Evolutionary conservation across 2,797 vertebrate species (phyloP).

Genomic region (Microcaecilia unicolor): DNA sequence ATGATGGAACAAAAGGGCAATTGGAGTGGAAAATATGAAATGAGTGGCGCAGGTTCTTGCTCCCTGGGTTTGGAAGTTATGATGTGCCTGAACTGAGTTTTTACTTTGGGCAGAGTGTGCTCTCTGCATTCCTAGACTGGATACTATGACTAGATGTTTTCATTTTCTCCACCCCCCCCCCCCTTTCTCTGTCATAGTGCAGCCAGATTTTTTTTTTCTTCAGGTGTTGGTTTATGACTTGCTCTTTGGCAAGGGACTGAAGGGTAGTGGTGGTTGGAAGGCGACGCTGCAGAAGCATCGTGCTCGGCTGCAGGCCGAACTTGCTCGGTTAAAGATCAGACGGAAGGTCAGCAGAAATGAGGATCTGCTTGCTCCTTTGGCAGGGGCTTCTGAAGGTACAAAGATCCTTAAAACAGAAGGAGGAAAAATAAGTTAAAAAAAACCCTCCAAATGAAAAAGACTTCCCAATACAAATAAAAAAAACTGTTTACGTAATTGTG

Average conservation of each 20-base stretch:
- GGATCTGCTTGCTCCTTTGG: slow-evolving; percentile 58
- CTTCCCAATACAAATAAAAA: no score
- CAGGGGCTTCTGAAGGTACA: slow-evolving; percentile 14
- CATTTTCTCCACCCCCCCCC: no score
- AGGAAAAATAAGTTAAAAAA: no score
- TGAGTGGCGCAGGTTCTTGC: neutral
- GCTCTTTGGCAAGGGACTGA: slow-evolving; percentile 80
- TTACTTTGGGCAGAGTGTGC: no score
- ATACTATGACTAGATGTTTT: rapidly evolving
- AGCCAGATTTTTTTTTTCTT: neutral
- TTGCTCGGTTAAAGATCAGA: slow-evolving; percentile 83
- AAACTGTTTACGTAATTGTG: no score
- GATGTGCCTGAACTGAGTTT: no score
- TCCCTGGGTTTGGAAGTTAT: neutral
- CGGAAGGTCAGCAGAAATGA: slow-evolving; percentile 73
- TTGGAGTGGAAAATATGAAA: no score
- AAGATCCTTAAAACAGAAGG: slow-evolving; percentile 29
- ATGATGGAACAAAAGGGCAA: no score
- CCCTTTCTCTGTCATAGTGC: no score
- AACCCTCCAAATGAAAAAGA: neutral
- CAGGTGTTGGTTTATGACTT: slow-evolving; percentile 85
- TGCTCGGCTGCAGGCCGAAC: slow-evolving; percentile 66
- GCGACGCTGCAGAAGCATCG: slow-evolving; percentile 64
- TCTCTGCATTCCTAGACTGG: no score
- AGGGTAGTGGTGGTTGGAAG: slow-evolving; percentile 81